These are phyloP conservation scores for Polyploca ridens DNA, from an alignment of 2,888 invertebrate species.

Conservation along the genomic window DNA sequence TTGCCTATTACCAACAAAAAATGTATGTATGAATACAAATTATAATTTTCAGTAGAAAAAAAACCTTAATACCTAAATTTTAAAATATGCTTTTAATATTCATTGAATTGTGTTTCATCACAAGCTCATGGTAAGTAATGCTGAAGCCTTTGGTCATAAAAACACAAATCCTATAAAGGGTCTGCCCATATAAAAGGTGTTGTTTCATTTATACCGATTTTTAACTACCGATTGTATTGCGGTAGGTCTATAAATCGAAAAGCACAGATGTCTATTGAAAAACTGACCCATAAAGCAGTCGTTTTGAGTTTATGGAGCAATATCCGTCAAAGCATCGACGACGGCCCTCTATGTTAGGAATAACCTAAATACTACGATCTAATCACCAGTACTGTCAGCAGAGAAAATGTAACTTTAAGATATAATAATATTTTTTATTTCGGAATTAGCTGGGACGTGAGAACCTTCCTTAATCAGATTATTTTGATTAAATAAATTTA, in stretches of 20 bases:
- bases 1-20: too few species aligned
- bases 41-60: too few species aligned
- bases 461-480: too few species aligned
- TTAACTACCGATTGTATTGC: constrained; percentile 1
- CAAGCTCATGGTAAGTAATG: too few species aligned
- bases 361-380: constrained; percentile 61
- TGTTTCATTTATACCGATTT: background rate
- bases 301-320: constrained; percentile 42
- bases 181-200: background rate
- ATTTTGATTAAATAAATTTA: too few species aligned
- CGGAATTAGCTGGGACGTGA: background rate
- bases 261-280: constrained; percentile 5
- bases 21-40: too few species aligned
- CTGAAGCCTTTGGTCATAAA: too few species aligned
- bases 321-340: constrained; percentile 48
- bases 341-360: constrained; percentile 48
- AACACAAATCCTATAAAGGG: too few species aligned
- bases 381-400: constrained; percentile 41
- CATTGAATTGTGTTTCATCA: too few species aligned
- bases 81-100: too few species aligned
- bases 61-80: too few species aligned
- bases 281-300: background rate
- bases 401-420: constrained; percentile 19
- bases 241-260: constrained; percentile 6
- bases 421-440: background rate